phyloP scores from a whole-genome alignment of 1,140 invertebrate genomes.

The Caenorhabditis brenneri region DNA sequence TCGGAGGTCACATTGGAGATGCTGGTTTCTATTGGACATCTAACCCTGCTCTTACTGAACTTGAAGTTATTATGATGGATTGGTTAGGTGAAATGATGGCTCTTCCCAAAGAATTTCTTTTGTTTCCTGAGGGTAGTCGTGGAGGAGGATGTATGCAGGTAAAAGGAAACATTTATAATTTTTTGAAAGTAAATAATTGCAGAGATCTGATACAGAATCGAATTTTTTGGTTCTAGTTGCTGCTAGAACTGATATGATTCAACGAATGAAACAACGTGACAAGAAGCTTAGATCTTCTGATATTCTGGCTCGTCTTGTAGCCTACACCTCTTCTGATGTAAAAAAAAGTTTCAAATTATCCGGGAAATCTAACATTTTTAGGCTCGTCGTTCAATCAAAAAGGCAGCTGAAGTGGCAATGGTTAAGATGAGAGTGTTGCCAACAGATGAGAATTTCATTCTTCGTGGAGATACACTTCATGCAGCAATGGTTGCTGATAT shows the following conservation, averaged over 20 bases:
- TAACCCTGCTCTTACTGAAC: slow-evolving; percentile 1
- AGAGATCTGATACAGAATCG: slow-evolving; percentile 18
- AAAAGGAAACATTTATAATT: neutral
- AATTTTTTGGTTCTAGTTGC: slow-evolving; percentile 3
- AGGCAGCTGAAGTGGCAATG: slow-evolving; percentile 14
- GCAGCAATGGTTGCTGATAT: slow-evolving; percentile 2
- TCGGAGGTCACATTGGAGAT: slow-evolving; percentile 20
- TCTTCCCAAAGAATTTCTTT: slow-evolving; percentile 14
- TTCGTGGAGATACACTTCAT: slow-evolving; percentile 5
- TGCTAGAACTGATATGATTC: slow-evolving; percentile 28
- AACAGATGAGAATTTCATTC: slow-evolving; percentile 4
- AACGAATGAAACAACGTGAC: slow-evolving; percentile 24
- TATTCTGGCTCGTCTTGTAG: slow-evolving; percentile 24
- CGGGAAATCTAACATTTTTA: neutral
- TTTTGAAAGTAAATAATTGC: neutral
- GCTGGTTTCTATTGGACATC: slow-evolving; percentile 32
- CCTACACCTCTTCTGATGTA: slow-evolving; percentile 3
- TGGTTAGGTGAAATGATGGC: slow-evolving; percentile 39
- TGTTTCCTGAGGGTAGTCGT: slow-evolving; percentile 7
- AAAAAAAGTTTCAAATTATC: neutral
- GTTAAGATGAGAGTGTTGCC: slow-evolving; percentile 29
- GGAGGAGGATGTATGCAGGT: slow-evolving; percentile 24
- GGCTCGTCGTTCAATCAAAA: slow-evolving; percentile 37
- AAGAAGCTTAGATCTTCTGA: neutral
- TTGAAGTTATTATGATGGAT: slow-evolving; percentile 28